Evolutionary conservation across 2,113 vertebrate species (phyloP).

Genomic region (Pan troglodytes): NHGRI_mPanTro3-v2.1_pri NC_072402.2:103515001-103515500

Average conservation of each 20-base stretch:
- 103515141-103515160: neutral
- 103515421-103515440: neutral
- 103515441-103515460: neutral
- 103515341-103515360: neutral
- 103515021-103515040: neutral
- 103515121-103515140: neutral
- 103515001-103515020: neutral
- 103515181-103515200: neutral
- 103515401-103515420: neutral
- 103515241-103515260: neutral
- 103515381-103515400: neutral
- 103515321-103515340: neutral
- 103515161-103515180: neutral
- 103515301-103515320: neutral
- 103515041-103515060: neutral
- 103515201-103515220: neutral
- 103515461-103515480: neutral
- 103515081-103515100: neutral
- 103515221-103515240: conserved; percentile 33
- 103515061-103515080: neutral
- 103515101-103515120: neutral
- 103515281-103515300: neutral
- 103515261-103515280: neutral
- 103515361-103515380: neutral
- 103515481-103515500: neutral